A percentile compares a stretch with the other conserved stretches of the same genome.
phyloP scores from a whole-genome alignment of 2,888 invertebrate genomes.

The Romanomermis culicivorax region DNA sequence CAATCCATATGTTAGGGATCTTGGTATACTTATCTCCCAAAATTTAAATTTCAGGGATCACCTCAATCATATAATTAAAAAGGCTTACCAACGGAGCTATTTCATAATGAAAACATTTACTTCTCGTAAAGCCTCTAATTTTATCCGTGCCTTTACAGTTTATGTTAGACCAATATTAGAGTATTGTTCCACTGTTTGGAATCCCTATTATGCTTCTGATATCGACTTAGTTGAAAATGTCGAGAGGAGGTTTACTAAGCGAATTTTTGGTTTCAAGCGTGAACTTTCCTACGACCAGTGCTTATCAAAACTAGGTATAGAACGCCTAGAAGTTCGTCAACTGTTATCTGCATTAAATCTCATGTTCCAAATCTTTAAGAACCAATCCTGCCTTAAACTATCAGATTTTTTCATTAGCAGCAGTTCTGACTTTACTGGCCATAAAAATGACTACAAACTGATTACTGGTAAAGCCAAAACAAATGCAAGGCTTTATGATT shows the following conservation, averaged over 20 bases:
- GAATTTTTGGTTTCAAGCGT: neutral
- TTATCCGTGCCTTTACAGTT: neutral
- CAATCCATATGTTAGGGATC: neutral
- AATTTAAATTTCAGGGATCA: neutral
- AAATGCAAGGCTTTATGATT: too few species aligned
- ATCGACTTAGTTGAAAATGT: neutral
- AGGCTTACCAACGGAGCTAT: too few species aligned
- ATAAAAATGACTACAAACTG: too few species aligned
- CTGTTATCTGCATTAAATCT: neutral
- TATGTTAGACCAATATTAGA: constrained; percentile 6
- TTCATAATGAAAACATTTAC: neutral
- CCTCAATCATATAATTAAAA: neutral
- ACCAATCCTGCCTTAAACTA: too few species aligned
- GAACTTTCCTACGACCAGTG: neutral
- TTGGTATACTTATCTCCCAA: neutral
- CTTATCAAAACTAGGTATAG: neutral
- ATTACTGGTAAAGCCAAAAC: too few species aligned
- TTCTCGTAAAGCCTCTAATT: neutral
- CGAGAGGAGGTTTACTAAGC: constrained; percentile 1
- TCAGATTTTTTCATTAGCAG: too few species aligned
- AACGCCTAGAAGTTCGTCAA: neutral
- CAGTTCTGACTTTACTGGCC: too few species aligned
- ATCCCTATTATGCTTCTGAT: neutral
- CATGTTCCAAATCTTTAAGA: neutral
- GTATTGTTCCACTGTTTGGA: constrained; percentile 4